These are phyloP conservation scores for Mus spicilegus DNA, from an alignment of 2,113 vertebrate genomes.

Conservation along the genomic window DNA sequence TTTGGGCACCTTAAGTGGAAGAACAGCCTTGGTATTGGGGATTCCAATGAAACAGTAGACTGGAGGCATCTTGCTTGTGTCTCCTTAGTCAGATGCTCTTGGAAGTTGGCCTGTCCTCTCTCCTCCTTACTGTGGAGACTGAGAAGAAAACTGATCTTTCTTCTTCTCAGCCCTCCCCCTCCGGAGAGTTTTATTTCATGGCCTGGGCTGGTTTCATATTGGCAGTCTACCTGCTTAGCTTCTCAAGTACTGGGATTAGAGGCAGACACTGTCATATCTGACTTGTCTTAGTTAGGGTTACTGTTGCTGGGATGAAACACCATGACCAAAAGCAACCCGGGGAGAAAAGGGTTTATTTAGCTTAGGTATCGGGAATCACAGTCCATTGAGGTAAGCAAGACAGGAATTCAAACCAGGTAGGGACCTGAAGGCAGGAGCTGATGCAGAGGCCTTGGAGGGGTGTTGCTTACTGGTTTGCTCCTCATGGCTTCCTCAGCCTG, in stretches of 20 bases:
- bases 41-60: slow-evolving; percentile 81
- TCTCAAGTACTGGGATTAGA: not conserved
- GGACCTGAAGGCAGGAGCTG: not conserved
- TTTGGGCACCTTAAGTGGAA: slow-evolving; percentile 84
- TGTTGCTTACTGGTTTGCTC: not conserved
- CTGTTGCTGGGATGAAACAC: not conserved
- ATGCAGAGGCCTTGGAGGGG: not conserved
- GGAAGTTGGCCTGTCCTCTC: slow-evolving; percentile 41
- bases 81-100: slow-evolving; percentile 75
- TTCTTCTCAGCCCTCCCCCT: not conserved
- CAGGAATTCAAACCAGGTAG: not conserved
- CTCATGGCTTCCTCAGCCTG: not conserved
- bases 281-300: not conserved
- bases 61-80: slow-evolving; percentile 68
- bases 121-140: slow-evolving; percentile 42
- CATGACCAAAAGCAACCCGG: not conserved
- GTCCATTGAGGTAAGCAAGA: not conserved
- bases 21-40: slow-evolving; percentile 76
- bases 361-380: not conserved
- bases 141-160: not conserved
- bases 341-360: not conserved
- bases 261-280: not conserved
- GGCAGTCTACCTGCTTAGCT: not conserved
- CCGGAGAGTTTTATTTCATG: not conserved
- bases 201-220: not conserved